Percentiles rank a stretch among this genome's conserved stretches.
Conservation (phyloP, 2,113 vertebrate genomes). For the Corvus moneduloides region DNA sequence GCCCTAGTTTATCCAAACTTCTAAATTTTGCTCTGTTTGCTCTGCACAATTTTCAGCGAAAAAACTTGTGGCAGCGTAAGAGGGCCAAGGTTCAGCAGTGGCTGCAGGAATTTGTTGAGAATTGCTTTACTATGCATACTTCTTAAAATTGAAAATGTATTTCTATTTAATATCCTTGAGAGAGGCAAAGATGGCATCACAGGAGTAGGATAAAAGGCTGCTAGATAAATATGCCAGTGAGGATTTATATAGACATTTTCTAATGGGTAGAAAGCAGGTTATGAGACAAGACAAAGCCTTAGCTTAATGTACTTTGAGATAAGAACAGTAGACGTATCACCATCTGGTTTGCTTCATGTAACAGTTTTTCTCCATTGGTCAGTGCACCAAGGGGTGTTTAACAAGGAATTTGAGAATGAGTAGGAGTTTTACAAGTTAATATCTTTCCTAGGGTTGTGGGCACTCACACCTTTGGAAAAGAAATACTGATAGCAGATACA, state of each 20-base stretch:
- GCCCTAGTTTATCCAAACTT: background rate
- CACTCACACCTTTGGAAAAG: background rate
- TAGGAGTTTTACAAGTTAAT: background rate
- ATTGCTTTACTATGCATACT: background rate
- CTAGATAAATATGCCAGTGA: background rate
- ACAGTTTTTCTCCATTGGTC: background rate
- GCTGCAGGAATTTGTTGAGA: background rate
- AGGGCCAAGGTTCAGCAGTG: accelerated
- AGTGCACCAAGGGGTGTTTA: background rate
- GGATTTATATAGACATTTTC: slow-evolving; percentile 14
- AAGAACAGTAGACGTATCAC: background rate
- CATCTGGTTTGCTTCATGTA: background rate
- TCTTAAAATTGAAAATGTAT: background rate
- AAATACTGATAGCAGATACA: background rate
- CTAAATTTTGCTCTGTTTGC: background rate
- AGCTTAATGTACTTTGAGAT: background rate
- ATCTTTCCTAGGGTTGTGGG: background rate
- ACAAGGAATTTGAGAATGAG: background rate
- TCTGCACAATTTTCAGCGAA: background rate
- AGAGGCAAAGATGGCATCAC: background rate
- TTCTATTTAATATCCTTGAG: background rate
- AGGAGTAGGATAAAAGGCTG: background rate
- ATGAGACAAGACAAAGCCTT: slow-evolving; percentile 4
- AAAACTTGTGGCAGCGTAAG: accelerated
- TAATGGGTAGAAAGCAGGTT: background rate